Percentiles rank a stretch among this genome's conserved stretches.
These are phyloP conservation scores for Pelodiscus sinensis DNA, from an alignment of 2,113 vertebrate species.

Conservation along the genomic window DNA sequence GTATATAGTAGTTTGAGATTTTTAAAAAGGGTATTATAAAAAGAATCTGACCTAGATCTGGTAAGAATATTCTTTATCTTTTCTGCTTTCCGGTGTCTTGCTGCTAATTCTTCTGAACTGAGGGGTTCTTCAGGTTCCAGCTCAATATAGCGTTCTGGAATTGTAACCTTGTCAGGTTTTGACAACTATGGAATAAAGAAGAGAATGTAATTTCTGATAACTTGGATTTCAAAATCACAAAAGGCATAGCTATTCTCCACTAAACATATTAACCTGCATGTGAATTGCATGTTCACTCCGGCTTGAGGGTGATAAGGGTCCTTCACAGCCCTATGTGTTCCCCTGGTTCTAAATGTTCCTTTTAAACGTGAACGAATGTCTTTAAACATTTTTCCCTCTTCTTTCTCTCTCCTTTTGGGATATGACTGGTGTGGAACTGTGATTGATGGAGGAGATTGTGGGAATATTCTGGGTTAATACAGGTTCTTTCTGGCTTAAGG, in stretches of 20 bases:
- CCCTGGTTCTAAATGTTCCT: background rate
- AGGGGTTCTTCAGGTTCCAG: slow-evolving; percentile 91
- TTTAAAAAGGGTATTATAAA: background rate
- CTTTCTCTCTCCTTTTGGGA: slow-evolving; percentile 3
- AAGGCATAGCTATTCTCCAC: background rate
- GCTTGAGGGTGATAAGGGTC: background rate
- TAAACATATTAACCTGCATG: background rate
- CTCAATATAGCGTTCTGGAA: slow-evolving; percentile 94
- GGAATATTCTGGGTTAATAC: slow-evolving; percentile 24
- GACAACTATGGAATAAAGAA: slow-evolving; percentile 81
- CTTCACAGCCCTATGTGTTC: background rate
- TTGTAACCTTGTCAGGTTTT: slow-evolving; percentile 92
- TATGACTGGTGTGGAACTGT: fast-evolving
- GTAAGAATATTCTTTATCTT: slow-evolving; percentile 95
- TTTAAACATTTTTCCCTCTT: slow-evolving; percentile 16
- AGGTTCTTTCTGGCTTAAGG: background rate
- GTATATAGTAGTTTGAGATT: background rate
- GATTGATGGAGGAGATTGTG: slow-evolving; percentile 17
- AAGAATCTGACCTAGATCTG: slow-evolving; percentile 87
- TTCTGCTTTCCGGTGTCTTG: slow-evolving; percentile 91
- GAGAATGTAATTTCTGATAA: background rate
- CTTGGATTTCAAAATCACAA: background rate
- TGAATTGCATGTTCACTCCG: background rate
- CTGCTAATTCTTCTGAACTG: slow-evolving; percentile 91
- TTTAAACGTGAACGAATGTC: slow-evolving; percentile 13